Base-by-base conservation (phyloP, 2,888 invertebrate genomes). In the Drosophila silvestris region DNA sequence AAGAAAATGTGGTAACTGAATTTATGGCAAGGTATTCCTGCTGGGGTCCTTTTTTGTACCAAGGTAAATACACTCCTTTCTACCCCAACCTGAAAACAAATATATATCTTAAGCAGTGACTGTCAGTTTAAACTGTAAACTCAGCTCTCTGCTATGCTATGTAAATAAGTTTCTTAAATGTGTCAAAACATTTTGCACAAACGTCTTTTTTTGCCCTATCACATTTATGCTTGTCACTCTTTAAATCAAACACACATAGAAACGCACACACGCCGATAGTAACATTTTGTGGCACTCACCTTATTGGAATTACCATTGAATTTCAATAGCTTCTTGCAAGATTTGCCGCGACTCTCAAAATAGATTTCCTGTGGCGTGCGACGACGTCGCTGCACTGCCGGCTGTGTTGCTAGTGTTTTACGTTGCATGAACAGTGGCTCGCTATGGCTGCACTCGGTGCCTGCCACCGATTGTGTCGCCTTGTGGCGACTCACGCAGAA, bases 221-320 rank as follows among this genome's bases (percentile, higher is more conserved):
- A 37, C 32, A 60, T 54, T 70, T 68, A 16, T 22, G 62, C 47
- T 54, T 57, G 59, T 68, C 61, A 71, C 52, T 30, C 22, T 9
- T 19, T 32, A 41, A 50, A 44, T 61, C 47, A 14, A 16, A 32
- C 35, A 12, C 22, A 56, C 32, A 70, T 39, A 58, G 44, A 56
- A 30, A 47, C 50, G 50, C 16, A 39, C 26, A 51, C 39, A 37
- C 19, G 62, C 14, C 30, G 9, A 28, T 54, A n/a, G 59, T 39
- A 32, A 39, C 41, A 65, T 59, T 68, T 64, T 63, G 63, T 72
- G 58, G 73, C 73, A 91, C 93, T 94, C 92, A 96, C 96, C 95
- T 97, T 97, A 93, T 96, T 97, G 60, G 97, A 96, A 92, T 96
- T 96, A 83, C 97, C 97, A 94, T 97, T 97, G 94, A 96, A 96